Evolutionary conservation across 2,113 vertebrate species (phyloP).

Genomic region (Corvus hawaiiensis): DNA sequence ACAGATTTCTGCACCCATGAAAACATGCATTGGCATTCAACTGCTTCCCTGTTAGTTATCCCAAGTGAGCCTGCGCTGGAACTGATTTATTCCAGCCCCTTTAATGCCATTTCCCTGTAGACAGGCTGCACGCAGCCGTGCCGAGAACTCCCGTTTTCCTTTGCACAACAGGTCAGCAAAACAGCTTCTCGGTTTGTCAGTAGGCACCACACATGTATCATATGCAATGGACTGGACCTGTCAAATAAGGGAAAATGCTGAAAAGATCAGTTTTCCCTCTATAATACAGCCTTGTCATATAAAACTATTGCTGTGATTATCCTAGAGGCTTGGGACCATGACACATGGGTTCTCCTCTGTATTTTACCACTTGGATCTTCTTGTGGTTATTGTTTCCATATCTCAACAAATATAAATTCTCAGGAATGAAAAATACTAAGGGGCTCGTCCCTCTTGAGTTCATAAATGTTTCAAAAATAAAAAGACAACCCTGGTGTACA

Average conservation of each 20-base stretch:
- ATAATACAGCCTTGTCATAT: background rate
- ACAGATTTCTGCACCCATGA: background rate
- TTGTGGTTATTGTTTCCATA: background rate
- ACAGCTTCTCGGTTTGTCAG: slow-evolving; percentile 5
- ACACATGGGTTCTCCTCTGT: background rate
- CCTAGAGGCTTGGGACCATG: background rate
- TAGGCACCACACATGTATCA: background rate
- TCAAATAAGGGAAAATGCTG: background rate
- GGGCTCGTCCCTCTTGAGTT: background rate
- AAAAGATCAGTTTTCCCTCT: background rate
- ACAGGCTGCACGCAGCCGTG: background rate
- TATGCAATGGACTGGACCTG: background rate
- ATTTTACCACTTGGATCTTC: background rate
- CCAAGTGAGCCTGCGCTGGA: background rate
- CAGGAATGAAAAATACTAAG: background rate
- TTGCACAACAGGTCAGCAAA: slow-evolving; percentile 1
- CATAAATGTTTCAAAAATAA: background rate
- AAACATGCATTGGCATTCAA: background rate
- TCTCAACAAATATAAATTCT: background rate
- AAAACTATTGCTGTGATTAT: background rate
- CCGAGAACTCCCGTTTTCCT: background rate
- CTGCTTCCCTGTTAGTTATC: background rate
- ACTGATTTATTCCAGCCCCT: background rate
- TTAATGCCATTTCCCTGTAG: background rate
- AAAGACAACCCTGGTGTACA: background rate